Conservation (phyloP, 2,888 invertebrate genomes). For the Eremobia ochroleuca region DNA sequence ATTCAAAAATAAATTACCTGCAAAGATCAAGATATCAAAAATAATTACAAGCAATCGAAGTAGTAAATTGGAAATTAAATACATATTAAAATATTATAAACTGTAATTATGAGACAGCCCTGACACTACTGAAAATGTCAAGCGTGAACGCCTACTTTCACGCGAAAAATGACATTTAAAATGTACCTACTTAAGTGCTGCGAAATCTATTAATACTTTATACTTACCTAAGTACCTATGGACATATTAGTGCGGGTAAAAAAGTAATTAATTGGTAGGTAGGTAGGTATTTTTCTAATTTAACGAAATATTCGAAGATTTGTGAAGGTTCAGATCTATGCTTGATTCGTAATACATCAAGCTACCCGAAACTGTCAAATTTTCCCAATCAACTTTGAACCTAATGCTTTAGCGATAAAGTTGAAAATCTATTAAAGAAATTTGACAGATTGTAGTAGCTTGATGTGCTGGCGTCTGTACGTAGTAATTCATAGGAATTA, state of each 20-base stretch:
- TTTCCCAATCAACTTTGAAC: too few relatives aligned
- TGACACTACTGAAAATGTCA: conserved; percentile 71
- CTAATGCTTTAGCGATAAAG: too few relatives aligned
- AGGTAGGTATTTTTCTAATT: background rate
- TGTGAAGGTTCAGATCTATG: background rate
- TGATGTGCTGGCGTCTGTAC: too few relatives aligned
- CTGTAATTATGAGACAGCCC: conserved; percentile 63
- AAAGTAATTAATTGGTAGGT: background rate
- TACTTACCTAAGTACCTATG: background rate
- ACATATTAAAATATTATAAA: conserved; percentile 46
- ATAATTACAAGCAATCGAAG: conserved; percentile 37
- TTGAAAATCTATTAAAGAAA: too few relatives aligned
- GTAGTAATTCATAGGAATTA: background rate
- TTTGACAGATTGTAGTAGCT: too few relatives aligned
- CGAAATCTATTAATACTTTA: conserved; percentile 29
- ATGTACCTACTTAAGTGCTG: conserved; percentile 6
- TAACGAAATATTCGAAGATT: background rate
- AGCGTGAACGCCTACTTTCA: conserved; percentile 62
- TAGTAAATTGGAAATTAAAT: conserved; percentile 44
- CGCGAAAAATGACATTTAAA: conserved; percentile 67
- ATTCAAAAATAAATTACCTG: conserved; percentile 24
- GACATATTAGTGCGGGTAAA: background rate
- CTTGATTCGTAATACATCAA: background rate
- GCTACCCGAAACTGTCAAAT: too few relatives aligned
- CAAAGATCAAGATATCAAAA: conserved; percentile 28